Evolutionary conservation across 2,797 vertebrate genomes (phyloP).

Genomic region (Xenopus petersii): DNA sequence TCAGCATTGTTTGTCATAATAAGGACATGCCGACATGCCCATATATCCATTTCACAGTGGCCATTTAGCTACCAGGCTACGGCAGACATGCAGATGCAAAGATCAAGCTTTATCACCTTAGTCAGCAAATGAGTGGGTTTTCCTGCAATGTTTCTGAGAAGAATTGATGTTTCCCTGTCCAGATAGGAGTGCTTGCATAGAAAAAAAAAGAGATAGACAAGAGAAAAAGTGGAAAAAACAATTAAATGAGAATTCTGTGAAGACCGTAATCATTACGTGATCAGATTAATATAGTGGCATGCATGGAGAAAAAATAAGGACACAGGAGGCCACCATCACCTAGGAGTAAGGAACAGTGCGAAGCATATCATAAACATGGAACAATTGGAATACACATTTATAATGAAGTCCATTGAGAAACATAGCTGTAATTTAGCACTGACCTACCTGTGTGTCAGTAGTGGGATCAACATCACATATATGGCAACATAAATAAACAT

Average conservation of each 20-base stretch:
- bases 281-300: slow-evolving; percentile 56
- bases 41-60: no score
- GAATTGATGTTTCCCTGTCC: slow-evolving; percentile 98
- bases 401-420: no score
- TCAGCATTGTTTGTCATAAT: no score
- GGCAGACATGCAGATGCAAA: slow-evolving; percentile 63
- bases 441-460: no score
- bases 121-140: slow-evolving; percentile 99
- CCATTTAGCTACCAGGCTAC: slow-evolving; percentile 4
- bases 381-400: no score
- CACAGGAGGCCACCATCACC: neutral
- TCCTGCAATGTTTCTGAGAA: slow-evolving; percentile 99
- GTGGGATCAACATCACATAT: no score
- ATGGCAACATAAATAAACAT: no score
- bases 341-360: no score
- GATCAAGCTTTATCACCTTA: slow-evolving; percentile 84
- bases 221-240: slow-evolving; percentile 65
- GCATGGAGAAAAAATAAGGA: slow-evolving; percentile 33
- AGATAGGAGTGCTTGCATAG: slow-evolving; percentile 97
- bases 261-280: slow-evolving; percentile 40
- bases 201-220: slow-evolving; percentile 54
- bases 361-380: no score
- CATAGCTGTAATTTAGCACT: no score
- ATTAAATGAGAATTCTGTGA: slow-evolving; percentile 69
- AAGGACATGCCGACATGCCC: no score